phyloP scores from a whole-genome alignment of 2,888 invertebrate species.

The Trilocha varians region DNA sequence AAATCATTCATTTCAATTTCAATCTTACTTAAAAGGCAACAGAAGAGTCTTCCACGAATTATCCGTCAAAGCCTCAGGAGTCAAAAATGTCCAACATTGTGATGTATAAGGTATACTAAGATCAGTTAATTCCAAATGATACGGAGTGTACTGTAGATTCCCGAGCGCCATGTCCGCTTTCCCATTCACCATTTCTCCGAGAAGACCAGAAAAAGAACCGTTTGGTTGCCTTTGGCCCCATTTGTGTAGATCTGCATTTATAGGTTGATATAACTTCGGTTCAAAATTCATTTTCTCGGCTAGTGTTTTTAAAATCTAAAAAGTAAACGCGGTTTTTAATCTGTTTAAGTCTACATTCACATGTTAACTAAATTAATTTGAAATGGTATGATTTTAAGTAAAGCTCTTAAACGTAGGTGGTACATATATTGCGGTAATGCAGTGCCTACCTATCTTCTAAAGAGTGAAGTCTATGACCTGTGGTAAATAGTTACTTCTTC shows the following conservation, averaged over 20 bases:
- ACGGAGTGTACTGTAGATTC: slow-evolving; percentile 82
- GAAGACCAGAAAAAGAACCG: slow-evolving; percentile 79
- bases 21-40: slow-evolving; percentile 81
- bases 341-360: no score
- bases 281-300: slow-evolving; percentile 81
- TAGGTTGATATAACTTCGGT: slow-evolving; percentile 77
- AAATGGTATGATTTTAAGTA: no score
- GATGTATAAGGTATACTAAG: slow-evolving; percentile 85
- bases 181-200: slow-evolving; percentile 81
- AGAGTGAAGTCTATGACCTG: no score
- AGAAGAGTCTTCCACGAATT: slow-evolving; percentile 90
- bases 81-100: slow-evolving; percentile 87
- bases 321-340: no score
- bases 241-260: slow-evolving; percentile 72
- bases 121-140: slow-evolving; percentile 79
- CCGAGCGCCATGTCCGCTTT: slow-evolving; percentile 83
- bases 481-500: no score
- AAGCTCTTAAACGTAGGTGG: no score
- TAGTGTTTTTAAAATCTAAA: slow-evolving; percentile 78
- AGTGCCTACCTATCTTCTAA: no score
- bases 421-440: no score
- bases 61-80: slow-evolving; percentile 85
- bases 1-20: not conserved
- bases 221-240: slow-evolving; percentile 80
- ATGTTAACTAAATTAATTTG: no score